phyloP scores from a whole-genome alignment of 2,113 vertebrate genomes.

The Arizona elegans region DNA sequence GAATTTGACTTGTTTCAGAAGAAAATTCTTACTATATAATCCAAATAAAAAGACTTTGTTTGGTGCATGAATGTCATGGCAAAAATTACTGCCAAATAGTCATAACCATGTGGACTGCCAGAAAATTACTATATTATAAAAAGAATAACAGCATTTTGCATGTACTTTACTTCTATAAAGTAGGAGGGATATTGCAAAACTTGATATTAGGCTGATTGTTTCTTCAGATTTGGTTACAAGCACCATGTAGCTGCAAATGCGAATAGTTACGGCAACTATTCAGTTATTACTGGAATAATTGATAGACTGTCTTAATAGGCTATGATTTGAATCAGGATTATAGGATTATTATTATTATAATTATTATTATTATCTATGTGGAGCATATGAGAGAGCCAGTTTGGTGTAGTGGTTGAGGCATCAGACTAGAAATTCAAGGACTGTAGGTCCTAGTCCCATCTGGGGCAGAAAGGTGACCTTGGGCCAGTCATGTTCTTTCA shows the following conservation, averaged over 20 bases:
- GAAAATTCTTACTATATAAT: neutral
- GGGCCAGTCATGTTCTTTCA: neutral
- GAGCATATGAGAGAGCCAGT: neutral
- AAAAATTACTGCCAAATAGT: neutral
- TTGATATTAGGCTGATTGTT: neutral
- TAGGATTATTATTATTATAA: neutral
- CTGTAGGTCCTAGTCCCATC: neutral
- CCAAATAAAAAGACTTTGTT: neutral
- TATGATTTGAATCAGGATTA: neutral
- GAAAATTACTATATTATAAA: neutral
- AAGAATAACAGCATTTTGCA: neutral
- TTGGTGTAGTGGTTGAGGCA: neutral
- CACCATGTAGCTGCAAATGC: neutral
- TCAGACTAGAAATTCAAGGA: neutral
- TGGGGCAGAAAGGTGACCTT: neutral
- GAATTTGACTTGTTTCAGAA: neutral
- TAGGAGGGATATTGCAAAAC: neutral
- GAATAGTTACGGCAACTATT: neutral
- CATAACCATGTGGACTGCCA: neutral
- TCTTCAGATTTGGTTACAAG: neutral
- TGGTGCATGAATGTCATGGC: neutral
- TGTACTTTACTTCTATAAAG: neutral
- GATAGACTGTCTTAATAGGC: neutral
- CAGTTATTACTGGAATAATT: neutral
- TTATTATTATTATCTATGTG: neutral